These are phyloP conservation scores for Eupithecia subumbrata DNA, from an alignment of 2,888 invertebrate species.

Conservation along the genomic window DNA sequence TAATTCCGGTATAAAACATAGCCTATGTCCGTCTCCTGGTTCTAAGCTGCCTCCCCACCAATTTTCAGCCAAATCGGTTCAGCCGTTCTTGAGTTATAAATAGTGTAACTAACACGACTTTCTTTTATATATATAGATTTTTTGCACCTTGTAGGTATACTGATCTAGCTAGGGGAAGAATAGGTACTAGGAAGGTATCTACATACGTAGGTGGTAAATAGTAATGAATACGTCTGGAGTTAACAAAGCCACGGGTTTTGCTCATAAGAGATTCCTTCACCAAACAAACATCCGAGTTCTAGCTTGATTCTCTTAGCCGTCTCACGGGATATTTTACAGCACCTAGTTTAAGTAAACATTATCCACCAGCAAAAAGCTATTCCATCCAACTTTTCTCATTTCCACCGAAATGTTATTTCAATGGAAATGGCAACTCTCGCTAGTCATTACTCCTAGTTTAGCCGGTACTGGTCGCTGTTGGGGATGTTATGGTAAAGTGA, in stretches of 20 bases:
- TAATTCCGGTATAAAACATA: too few relatives aligned
- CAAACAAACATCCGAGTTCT: neutral
- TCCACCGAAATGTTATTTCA: slow-evolving; percentile 23
- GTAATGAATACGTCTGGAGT: neutral
- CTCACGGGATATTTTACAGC: slow-evolving; percentile 7
- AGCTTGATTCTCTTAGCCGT: neutral
- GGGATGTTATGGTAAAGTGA: neutral
- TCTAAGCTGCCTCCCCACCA: too few relatives aligned
- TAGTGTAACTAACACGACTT: too few relatives aligned
- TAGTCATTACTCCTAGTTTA: slow-evolving; percentile 24
- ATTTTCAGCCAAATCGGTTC: too few relatives aligned
- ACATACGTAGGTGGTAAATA: neutral
- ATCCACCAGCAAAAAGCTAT: slow-evolving; percentile 12
- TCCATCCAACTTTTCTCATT: slow-evolving; percentile 29
- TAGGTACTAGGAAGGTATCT: too few relatives aligned
- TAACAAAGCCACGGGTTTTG: neutral
- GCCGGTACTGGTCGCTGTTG: slow-evolving; percentile 1
- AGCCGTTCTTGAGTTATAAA: too few relatives aligned
- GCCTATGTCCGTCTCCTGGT: too few relatives aligned
- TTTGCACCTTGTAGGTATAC: too few relatives aligned
- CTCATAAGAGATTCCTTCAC: neutral
- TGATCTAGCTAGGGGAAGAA: too few relatives aligned
- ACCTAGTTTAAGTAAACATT: slow-evolving; percentile 10
- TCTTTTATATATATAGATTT: too few relatives aligned
- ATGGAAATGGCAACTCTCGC: slow-evolving; percentile 15